These are phyloP conservation scores for Heliconius ethilla DNA, from an alignment of 2,888 invertebrate species.

Conservation along the genomic window DNA sequence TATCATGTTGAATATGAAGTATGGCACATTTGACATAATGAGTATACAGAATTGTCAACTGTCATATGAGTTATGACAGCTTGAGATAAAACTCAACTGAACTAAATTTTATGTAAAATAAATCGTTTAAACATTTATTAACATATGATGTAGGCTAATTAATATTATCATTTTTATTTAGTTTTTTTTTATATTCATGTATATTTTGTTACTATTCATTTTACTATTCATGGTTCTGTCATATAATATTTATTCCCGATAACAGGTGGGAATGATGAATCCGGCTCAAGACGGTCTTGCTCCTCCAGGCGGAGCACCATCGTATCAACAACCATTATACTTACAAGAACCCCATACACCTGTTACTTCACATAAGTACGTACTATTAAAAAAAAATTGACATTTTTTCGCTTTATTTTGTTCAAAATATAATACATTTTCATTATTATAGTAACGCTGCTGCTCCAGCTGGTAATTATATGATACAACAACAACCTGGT, in stretches of 20 bases:
- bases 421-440: not conserved
- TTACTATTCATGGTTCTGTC: not conserved
- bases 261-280: slow-evolving; percentile 83
- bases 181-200: not conserved
- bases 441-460: slow-evolving; percentile 66
- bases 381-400: not conserved
- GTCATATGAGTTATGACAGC: slow-evolving; percentile 1
- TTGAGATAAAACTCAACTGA: not conserved
- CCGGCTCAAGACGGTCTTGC: slow-evolving; percentile 83
- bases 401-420: not conserved
- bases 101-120: slow-evolving; percentile 4
- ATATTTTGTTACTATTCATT: not conserved
- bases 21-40: not conserved
- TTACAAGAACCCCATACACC: slow-evolving; percentile 82
- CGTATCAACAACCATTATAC: slow-evolving; percentile 88
- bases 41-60: slow-evolving; percentile 1
- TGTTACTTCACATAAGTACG: slow-evolving; percentile 74
- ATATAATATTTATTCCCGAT: not conserved
- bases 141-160: not conserved
- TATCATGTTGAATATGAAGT: not conserved
- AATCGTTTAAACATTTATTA: not conserved
- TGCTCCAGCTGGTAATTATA: slow-evolving; percentile 83
- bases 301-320: slow-evolving; percentile 82
- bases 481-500: slow-evolving; percentile 83
- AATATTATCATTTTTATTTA: not conserved